Base-by-base conservation (phyloP, 2,797 vertebrate species). In the Pelobates cultripes region DNA sequence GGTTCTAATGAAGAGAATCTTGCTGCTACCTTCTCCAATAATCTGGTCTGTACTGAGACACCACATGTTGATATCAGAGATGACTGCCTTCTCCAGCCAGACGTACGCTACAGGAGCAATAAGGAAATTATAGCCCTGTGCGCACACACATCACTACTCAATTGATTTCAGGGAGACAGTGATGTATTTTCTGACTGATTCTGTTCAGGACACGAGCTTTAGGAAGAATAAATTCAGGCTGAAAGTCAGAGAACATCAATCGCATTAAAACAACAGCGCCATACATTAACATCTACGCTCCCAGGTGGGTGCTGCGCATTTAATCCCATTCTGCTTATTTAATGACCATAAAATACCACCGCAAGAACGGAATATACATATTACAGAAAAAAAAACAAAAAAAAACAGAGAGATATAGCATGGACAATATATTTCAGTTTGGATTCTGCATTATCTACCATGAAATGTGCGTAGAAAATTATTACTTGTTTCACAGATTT, bases 131-230 rank as follows among this genome's bases (percentile, higher is more conserved):
- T 72, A 88, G 87, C 82, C 84, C 76, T 0, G 0, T 68, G 75
- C 85, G 85, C 86, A 85, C 63, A 82, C 63, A 84, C 67, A 60
- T 87, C 77, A 80, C 85, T 84, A 80, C 43, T 14, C 73, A 88
- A 86, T 70, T 81, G 79, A 88, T 85, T 89, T 85, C 81, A 85
- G 80, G 68, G 85, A 88, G 87, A 88, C 76, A 86, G 4, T 85
- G 87, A 88, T 85, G 66, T 80, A 86, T 87, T 88, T 89, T 84
- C 85, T 87, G 83, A 89, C 83, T 84, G 75, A 85, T 40, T 88
- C 87, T 85, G 86, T 80, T 87, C 75, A 84, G 86, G 80, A 91
- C 86, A 87, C 51, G 15, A 72, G 83, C 86, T 89, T 88, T 75
- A 71, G 77, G 89, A 89, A 85, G 81, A 75, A 71, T 86, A 78